Percentiles rank a stretch among this genome's conserved stretches.
Evolutionary conservation across 92 coral and sea anemone species (phyloP).

Genomic region (Palythoa grandis): DNA sequence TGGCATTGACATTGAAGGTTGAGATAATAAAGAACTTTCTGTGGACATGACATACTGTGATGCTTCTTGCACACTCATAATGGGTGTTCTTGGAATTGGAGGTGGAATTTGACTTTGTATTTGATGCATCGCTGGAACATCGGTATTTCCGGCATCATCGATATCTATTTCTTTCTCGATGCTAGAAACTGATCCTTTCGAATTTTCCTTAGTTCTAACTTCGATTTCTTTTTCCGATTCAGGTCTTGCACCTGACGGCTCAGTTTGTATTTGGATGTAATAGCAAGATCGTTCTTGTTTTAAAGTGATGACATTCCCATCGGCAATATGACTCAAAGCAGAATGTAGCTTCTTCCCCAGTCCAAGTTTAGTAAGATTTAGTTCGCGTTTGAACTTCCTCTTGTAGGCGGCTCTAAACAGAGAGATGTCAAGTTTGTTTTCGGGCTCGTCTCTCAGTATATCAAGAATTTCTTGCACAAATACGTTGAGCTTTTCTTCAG

Average conservation of each 20-base stretch:
- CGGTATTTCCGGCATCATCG: neutral
- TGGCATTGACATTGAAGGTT: neutral
- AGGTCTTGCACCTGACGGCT: neutral
- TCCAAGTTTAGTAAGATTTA: slow-evolving; percentile 20
- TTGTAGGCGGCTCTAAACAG: slow-evolving; percentile 31
- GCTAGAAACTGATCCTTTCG: neutral
- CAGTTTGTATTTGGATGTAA: slow-evolving; percentile 8
- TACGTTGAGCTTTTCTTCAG: neutral
- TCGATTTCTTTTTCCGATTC: neutral
- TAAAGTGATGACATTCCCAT: neutral
- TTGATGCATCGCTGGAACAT: neutral
- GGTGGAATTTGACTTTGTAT: neutral
- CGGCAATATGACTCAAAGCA: slow-evolving; percentile 39
- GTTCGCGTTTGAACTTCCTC: slow-evolving; percentile 24
- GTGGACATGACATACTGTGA: too few relatives aligned
- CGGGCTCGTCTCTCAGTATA: slow-evolving; percentile 40
- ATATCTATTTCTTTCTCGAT: neutral
- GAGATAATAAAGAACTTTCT: neutral
- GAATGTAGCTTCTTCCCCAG: neutral
- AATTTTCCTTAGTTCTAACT: neutral
- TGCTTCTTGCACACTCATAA: neutral
- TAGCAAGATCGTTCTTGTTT: neutral
- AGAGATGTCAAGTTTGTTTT: slow-evolving; percentile 23
- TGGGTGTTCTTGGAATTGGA: neutral
- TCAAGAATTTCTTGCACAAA: slow-evolving; percentile 44